These are phyloP conservation scores for Sminthurinus aureus DNA, from an alignment of 2,888 invertebrate genomes.

Conservation along the genomic window DNA sequence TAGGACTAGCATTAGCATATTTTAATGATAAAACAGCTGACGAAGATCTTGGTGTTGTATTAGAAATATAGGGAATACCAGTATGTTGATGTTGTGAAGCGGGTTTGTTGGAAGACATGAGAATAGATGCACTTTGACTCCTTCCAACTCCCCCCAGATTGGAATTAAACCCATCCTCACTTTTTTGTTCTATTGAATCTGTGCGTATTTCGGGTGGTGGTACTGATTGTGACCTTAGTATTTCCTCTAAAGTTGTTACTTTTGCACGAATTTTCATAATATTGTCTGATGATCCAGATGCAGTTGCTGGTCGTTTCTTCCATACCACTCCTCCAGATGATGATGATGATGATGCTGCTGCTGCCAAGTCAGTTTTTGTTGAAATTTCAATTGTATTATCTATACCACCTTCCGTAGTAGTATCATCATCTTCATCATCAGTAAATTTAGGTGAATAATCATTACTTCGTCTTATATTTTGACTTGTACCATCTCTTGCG, in stretches of 20 bases:
- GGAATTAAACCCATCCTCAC: slow-evolving; percentile 13
- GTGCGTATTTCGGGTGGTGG: slow-evolving; percentile 17
- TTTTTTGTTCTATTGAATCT: slow-evolving; percentile 15
- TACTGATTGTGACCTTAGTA: slow-evolving; percentile 48
- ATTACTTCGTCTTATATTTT: slow-evolving; percentile 25
- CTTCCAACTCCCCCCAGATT: slow-evolving; percentile 28
- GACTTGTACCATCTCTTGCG: background rate
- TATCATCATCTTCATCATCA: slow-evolving; percentile 46
- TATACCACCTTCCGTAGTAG: slow-evolving; percentile 33
- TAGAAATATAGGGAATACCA: background rate
- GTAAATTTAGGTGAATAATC: slow-evolving; percentile 44
- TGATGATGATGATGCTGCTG: background rate
- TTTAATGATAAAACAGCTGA: slow-evolving; percentile 27
- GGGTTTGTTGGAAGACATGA: slow-evolving; percentile 32
- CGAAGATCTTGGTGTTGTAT: slow-evolving; percentile 20
- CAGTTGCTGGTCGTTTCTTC: background rate
- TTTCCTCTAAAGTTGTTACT: slow-evolving; percentile 59
- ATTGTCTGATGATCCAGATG: slow-evolving; percentile 3
- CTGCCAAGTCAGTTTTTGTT: background rate
- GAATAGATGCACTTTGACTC: slow-evolving; percentile 36
- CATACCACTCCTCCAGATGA: background rate
- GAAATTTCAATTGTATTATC: slow-evolving; percentile 33
- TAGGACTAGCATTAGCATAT: background rate
- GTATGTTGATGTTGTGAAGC: background rate
- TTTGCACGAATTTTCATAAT: slow-evolving; percentile 54